Percentiles rank a stretch among this genome's conserved stretches.
These are phyloP conservation scores for Agriopis leucophaearia DNA, from an alignment of 2,888 invertebrate genomes.

Conservation along the genomic window DNA sequence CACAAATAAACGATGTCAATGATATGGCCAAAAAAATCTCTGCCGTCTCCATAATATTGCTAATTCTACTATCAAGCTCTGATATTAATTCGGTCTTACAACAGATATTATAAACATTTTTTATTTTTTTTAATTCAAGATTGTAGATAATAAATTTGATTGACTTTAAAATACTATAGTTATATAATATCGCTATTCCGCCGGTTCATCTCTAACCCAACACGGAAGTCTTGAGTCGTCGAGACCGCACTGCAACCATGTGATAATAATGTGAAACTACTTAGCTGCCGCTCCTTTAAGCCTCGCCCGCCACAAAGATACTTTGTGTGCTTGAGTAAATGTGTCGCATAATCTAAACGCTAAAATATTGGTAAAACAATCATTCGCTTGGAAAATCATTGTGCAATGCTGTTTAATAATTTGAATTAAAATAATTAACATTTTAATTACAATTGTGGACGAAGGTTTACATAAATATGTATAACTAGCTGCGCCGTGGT, in stretches of 20 bases:
- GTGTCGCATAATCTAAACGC: background rate
- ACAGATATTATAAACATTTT: no score
- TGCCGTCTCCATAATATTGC: no score
- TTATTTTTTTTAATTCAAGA: no score
- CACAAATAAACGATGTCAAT: no score
- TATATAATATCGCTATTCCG: constrained; percentile 1
- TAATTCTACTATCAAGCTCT: no score
- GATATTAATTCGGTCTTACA: no score
- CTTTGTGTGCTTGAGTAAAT: background rate
- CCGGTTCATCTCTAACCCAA: constrained; percentile 12
- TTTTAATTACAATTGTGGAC: no score
- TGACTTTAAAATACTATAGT: no score
- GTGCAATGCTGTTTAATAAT: background rate
- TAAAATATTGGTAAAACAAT: background rate
- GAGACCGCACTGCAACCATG: constrained; percentile 50
- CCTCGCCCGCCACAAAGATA: constrained; percentile 12
- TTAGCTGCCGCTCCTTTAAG: constrained; percentile 5
- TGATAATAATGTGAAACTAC: constrained; percentile 48
- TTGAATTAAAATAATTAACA: constrained; percentile 3
- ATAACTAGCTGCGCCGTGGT: no score
- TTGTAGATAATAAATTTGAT: no score
- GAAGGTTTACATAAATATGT: no score
- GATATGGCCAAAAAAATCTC: no score
- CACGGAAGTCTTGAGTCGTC: constrained; percentile 41
- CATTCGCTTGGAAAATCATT: background rate